Percentiles rank a stretch among this genome's conserved stretches.
Evolutionary conservation across 2,113 vertebrate species (phyloP).

Genomic region (Tragelaphus scriptus): DNA sequence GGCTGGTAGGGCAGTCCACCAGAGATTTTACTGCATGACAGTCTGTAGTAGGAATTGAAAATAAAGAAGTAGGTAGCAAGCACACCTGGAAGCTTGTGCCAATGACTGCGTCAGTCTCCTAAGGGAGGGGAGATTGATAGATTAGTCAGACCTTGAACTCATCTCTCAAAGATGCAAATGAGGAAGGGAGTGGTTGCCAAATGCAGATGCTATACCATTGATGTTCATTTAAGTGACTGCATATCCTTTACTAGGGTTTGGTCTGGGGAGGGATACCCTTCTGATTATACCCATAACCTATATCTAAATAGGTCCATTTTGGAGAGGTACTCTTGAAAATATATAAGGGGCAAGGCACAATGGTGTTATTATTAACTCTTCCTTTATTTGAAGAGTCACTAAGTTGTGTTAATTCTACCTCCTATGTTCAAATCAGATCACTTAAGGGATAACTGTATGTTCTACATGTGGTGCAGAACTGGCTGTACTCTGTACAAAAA

Average conservation of each 20-base stretch:
- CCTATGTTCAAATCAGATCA: neutral
- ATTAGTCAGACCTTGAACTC: neutral
- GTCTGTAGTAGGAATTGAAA: neutral
- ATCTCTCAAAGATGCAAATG: neutral
- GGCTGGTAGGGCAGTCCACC: neutral
- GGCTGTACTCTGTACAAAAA: neutral
- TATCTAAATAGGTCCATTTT: neutral
- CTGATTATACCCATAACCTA: neutral
- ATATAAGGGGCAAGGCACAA: neutral
- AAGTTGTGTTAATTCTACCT: neutral
- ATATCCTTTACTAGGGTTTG: neutral
- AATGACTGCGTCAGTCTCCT: neutral
- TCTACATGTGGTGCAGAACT: neutral
- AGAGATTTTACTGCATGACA: neutral
- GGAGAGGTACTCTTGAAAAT: neutral
- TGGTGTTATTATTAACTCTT: neutral
- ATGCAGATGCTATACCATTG: neutral
- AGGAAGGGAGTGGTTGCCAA: neutral
- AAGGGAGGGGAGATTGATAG: neutral
- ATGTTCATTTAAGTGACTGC: neutral
- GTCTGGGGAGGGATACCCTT: neutral
- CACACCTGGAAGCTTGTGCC: neutral
- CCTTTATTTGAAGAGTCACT: neutral
- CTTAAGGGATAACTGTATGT: neutral
- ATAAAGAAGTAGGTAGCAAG: neutral